Evolutionary conservation across 53 echinoderm and acorn worm genomes (phyloP), one percentile per base, ranked within the genome.

Genomic region (Arbacia lixula): DNA sequence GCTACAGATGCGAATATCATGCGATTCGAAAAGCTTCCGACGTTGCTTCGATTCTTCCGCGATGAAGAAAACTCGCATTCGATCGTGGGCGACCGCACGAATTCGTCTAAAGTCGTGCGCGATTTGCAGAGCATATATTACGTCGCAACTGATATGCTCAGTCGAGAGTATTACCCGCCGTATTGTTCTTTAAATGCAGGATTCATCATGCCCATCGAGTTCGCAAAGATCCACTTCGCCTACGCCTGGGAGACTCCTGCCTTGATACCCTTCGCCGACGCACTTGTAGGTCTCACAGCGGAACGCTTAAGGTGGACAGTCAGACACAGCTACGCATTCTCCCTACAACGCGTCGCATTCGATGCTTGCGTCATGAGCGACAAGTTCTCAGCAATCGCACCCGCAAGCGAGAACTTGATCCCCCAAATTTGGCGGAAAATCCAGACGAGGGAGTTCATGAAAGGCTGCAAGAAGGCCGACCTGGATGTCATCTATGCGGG

Each of bases 261-360:
- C 21, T 24, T 74, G 53, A 20, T 74, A 12, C 52, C 74, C n/a
- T 26, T 31, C 33, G 32, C 64, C n/a, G 74, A 74, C 31, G 74
- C 53, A 5, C 36, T 74, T 29, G 5, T 35, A 27, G 74, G 74
- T 17, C 16, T 74, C 2, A 36, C 14, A 12, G 74, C 74, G n/a
- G 52, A 74, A 9, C n/a, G 28, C 6, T 28, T 28, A 3, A 53
- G 53, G 3, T 74, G 74, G 74, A 28, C 28, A 5, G 74, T 74
- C 8, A 25, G 53, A 27, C 31, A 74, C 53, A 74, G 74, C 17
- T n/a, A 29, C 19, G 53, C 53, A 10, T 74, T 74, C 21, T 30
- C 16, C 8, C 22, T 36, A 0, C 24, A n/a, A 22, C 6, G 24
- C 27, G 16, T 3, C 29, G 12, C 12, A n/a, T 29, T 4, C n/a